Evolutionary conservation across 2,797 vertebrate genomes (phyloP).

Genomic region (Lycodopsis pacificus): DNA sequence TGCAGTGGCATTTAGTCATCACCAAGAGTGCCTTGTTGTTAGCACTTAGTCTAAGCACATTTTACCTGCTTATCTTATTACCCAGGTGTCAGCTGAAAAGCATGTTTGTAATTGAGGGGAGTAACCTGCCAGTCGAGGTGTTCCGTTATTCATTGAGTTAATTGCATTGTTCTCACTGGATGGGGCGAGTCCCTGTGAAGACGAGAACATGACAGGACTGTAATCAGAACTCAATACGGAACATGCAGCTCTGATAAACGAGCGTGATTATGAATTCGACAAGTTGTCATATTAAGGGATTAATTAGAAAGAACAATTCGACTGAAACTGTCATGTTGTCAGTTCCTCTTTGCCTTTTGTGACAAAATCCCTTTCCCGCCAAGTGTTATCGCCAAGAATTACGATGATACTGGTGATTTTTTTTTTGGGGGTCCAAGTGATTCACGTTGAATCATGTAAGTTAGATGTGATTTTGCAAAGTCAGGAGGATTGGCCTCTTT

Average conservation of each 20-base stretch:
- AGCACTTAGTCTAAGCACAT: conserved; percentile 73
- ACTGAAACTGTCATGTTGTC: conserved; percentile 6
- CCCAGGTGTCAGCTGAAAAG: conserved; percentile 65
- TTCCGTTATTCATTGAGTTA: conserved; percentile 65
- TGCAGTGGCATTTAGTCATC: conserved; percentile 63
- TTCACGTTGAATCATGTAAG: not conserved
- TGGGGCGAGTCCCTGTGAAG: conserved; percentile 19
- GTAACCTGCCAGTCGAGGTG: conserved; percentile 65
- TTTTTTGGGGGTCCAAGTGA: too few relatives aligned
- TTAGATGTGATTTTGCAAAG: not conserved
- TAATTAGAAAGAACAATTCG: conserved; percentile 32
- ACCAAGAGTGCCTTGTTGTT: conserved; percentile 75
- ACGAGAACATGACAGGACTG: conserved; percentile 55
- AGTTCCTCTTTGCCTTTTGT: not conserved
- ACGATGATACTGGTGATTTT: not conserved
- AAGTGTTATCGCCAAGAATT: not conserved
- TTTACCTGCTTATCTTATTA: conserved; percentile 79
- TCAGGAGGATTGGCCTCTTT: not conserved
- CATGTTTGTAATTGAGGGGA: conserved; percentile 69
- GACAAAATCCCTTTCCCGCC: not conserved
- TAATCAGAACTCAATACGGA: conserved; percentile 47
- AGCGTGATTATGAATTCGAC: conserved; percentile 32
- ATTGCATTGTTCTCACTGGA: conserved; percentile 64
- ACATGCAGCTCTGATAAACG: conserved; percentile 29
- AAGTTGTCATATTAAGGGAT: conserved; percentile 34